Evolutionary conservation across 1,140 invertebrate species (phyloP), one percentile per base, ranked within the genome.

Genomic region (Polypedilum pembai): DNA sequence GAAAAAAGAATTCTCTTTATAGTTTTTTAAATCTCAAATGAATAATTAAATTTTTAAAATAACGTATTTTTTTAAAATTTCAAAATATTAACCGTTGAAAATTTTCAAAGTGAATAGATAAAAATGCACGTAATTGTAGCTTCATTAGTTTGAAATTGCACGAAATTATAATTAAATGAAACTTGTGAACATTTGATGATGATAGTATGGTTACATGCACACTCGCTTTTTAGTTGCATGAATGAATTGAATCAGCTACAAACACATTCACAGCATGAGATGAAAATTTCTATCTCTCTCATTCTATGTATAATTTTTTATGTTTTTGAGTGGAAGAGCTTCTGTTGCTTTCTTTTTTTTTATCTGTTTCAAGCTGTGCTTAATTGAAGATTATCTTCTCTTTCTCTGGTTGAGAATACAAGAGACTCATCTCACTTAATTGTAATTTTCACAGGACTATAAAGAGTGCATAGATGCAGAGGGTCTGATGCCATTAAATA

Each of bases 381-480:
- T 56, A 56, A 56, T 56, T 56, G 45, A n/a, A 56, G n/a, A 56
- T 56, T 56, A 56, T 56, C 45, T 15, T 56, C 10, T 56, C n/a
- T n/a, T 4, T 56, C 45, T 56, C 45, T 4, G 45, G 0, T n/a
- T 56, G 45, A n/a, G 45, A 56, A 56, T 56, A 4, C 4, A 56
- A n/a, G 12, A n/a, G 45, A 56, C 12, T 15, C 45, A 56, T n/a
- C 45, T 56, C 80, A 79, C 79, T 78, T 84, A 75, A 80, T 33
- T 33, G 24, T 33, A 33, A 33, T 33, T 79, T 78, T 83, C 81
- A 75, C 84, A 94, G 90, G 92, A 93, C 77, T 94, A 92, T 84
- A 93, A 92, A 86, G 92, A 94, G 78, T 92, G 91, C 84, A 90
- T 91, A 78, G 92, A 94, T 82, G 91, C 92, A 12, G 92, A 94